Evolutionary conservation across 2,797 vertebrate genomes (phyloP).

Genomic region (Poecile montanus): DNA sequence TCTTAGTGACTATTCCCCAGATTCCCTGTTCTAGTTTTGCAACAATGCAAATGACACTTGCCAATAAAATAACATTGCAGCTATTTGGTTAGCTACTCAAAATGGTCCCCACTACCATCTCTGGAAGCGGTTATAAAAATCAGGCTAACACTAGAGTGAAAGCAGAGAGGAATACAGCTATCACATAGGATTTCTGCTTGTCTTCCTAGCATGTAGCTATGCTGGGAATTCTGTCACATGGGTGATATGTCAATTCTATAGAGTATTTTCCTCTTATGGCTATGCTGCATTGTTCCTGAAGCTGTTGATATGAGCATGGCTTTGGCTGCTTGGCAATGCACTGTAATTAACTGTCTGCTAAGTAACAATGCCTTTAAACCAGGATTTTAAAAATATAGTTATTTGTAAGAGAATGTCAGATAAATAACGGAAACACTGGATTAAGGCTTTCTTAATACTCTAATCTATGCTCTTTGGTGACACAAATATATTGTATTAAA

Average conservation of each 20-base stretch:
- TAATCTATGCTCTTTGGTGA: neutral
- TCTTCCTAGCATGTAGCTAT: neutral
- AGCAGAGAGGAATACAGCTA: neutral
- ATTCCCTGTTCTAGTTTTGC: neutral
- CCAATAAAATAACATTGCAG: neutral
- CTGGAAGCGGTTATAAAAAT: neutral
- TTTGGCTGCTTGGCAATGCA: neutral
- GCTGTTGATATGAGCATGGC: neutral
- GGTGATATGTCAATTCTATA: neutral
- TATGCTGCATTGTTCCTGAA: neutral
- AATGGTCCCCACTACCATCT: neutral
- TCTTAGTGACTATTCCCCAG: fast-evolving
- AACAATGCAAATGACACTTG: neutral
- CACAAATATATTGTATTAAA: neutral
- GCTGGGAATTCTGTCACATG: neutral
- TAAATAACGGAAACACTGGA: neutral
- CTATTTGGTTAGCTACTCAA: neutral
- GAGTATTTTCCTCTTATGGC: conserved; percentile 25
- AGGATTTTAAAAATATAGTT: neutral
- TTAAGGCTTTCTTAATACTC: neutral
- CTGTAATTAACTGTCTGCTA: neutral
- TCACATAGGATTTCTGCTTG: neutral
- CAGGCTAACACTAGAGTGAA: neutral
- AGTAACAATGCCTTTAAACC: neutral
- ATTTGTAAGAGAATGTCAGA: neutral